A percentile compares a stretch with the other conserved stretches of the same genome.
Conservation (phyloP, 1,140 invertebrate genomes). For the Thaumatotibia leucotreta region DNA sequence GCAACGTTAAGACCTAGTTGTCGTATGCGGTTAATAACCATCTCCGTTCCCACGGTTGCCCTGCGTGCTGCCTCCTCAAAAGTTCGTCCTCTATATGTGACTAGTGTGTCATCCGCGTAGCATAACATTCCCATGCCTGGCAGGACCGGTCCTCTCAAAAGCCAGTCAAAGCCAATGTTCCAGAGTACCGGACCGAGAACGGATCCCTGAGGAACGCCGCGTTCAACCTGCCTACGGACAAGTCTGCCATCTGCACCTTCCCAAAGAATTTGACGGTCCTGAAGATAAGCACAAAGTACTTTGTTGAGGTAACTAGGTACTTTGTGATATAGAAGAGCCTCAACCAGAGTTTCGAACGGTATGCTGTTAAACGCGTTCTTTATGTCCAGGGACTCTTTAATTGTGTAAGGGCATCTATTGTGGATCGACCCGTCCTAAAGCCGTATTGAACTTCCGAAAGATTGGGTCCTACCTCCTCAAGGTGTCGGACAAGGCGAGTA, state of each 20-base stretch:
- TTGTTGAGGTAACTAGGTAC: no score
- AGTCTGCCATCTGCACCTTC: no score
- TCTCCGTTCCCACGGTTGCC: not conserved
- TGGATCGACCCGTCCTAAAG: constrained; percentile 29
- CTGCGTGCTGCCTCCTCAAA: not conserved
- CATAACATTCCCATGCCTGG: not conserved
- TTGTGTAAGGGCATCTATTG: constrained; percentile 27
- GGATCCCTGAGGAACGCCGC: constrained; percentile 29
- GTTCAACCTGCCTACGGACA: not conserved
- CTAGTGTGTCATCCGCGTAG: not conserved
- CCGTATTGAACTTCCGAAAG: constrained; percentile 32
- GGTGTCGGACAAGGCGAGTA: constrained; percentile 16
- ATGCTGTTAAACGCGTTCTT: constrained; percentile 9
- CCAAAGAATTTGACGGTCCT: no score
- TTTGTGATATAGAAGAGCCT: no score
- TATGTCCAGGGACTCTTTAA: constrained; percentile 14
- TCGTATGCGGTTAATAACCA: not conserved
- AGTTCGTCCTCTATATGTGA: not conserved
- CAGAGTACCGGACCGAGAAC: constrained; percentile 30
- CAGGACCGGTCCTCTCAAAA: not conserved
- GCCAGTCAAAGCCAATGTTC: constrained; percentile 7
- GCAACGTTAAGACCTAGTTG: constrained; percentile 13
- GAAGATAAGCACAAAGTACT: no score
- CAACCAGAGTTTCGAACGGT: no score
- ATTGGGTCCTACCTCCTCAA: constrained; percentile 16